Percentiles rank a stretch among this genome's conserved stretches.
These are phyloP conservation scores for Cyrtonyx montezumae DNA, from an alignment of 2,113 vertebrate genomes.

Conservation along the genomic window DNA sequence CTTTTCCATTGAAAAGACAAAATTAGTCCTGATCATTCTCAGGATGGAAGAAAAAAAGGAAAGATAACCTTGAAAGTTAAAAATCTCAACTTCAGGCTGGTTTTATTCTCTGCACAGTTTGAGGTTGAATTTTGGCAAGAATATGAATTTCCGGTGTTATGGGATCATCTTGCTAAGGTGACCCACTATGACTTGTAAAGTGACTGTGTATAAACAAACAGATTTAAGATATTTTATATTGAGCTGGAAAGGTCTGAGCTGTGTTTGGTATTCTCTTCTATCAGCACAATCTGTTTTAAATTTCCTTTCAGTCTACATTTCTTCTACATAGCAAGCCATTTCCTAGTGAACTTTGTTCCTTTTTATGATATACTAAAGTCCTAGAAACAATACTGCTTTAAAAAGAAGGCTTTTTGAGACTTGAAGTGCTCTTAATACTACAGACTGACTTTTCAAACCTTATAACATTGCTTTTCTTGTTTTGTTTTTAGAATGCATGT, in stretches of 20 bases:
- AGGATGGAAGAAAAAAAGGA: not conserved
- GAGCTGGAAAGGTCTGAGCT: not conserved
- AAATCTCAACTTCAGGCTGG: not conserved
- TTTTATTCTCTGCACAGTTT: not conserved
- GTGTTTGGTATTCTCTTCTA: not conserved
- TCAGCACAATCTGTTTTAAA: not conserved
- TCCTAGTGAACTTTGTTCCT: not conserved
- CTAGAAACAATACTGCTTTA: not conserved
- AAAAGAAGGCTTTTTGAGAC: not conserved
- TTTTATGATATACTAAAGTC: not conserved
- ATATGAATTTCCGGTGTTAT: not conserved
- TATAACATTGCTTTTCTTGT: not conserved
- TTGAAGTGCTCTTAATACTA: not conserved
- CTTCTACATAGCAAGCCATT: not conserved
- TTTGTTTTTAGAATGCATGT: slow-evolving; percentile 84
- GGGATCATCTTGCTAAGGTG: not conserved
- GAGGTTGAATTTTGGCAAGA: not conserved
- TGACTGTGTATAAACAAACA: not conserved
- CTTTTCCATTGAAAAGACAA: not conserved
- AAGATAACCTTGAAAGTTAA: not conserved
- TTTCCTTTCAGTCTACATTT: not conserved
- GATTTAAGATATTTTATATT: not conserved
- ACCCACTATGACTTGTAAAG: not conserved
- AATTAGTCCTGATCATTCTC: not conserved
- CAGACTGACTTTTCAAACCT: not conserved